Conservation (phyloP, 2,888 invertebrate genomes). For the Cotesia congregata region DNA sequence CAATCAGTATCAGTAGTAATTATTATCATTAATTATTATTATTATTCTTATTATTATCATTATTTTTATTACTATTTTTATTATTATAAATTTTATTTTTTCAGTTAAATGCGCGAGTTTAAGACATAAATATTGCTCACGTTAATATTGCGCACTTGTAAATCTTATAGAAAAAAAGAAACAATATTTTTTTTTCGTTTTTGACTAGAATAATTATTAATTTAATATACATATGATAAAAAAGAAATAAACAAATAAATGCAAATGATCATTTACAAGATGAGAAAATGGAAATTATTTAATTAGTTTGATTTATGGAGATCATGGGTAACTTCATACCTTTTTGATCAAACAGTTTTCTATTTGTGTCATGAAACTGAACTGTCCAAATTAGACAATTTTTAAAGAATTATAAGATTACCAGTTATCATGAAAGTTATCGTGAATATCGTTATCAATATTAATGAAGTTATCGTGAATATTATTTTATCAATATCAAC, state of each 20-base stretch:
- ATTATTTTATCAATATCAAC: too few species aligned
- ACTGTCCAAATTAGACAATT: too few species aligned
- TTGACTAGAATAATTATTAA: not conserved
- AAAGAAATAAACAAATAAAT: slow-evolving; percentile 64
- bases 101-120: not conserved
- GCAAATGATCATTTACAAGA: slow-evolving; percentile 65
- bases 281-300: slow-evolving; percentile 55
- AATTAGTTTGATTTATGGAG: too few species aligned
- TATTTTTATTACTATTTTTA: not conserved
- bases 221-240: not conserved
- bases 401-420: too few species aligned
- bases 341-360: too few species aligned
- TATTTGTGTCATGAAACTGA: too few species aligned
- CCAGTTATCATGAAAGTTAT: too few species aligned
- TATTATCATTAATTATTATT: not conserved
- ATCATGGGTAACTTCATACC: too few species aligned
- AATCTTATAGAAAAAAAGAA: too few species aligned
- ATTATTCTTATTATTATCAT: not conserved
- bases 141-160: slow-evolving; percentile 5
- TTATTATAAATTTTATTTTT: not conserved
- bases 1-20: not conserved
- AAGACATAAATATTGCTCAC: slow-evolving; percentile 9
- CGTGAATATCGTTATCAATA: too few species aligned
- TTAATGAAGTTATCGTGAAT: too few species aligned
- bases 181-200: not conserved